Base-by-base conservation (phyloP, 1,140 invertebrate genomes). In the Bombyx mori region DNA sequence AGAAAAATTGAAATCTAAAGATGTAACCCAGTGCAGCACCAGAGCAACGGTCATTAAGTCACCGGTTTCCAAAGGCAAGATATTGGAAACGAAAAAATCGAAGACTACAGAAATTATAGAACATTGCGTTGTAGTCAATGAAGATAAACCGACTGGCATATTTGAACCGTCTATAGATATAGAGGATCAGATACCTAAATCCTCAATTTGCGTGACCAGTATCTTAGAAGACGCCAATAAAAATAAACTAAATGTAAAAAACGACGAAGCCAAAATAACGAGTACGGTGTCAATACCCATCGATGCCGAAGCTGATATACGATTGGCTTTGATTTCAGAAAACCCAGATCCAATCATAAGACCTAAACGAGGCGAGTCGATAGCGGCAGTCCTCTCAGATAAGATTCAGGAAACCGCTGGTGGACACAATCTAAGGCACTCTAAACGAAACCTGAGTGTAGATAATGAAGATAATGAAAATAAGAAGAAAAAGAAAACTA, bases 161-260 rank as follows among this genome's bases (percentile, higher is more conserved):
- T 92, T 92, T 75, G 90, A 91, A 65, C 89, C 91, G 0, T 91
- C 91, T 7, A 77, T 91, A 43, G 90, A 91, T 71, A 77, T 91
- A 54, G 91, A 91, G 82, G 88, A 91, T 58, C 90, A 91, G 75
- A 91, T 91, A 61, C 90, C 90, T 3, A 88, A 90, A 54, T 86
- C 89, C 7, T 90, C 89, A 43, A 88, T 88, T 57, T 79, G 84
- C 61, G 69, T 85, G 8, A 78, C 56, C 45, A 84, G 71, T 65
- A 51, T 73, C 57, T 56, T 82, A 75, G 26, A 70, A 61, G 81
- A 87, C 44, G 53, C 63, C 4, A 69, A 62, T 56, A 85, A 75
- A 71, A 56, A 44, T 10, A 87, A 77, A 69, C 57, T 57, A 7
- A 79, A 80, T 69, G 12, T 62, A 10, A 85, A 79, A 61, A 61